Percentiles rank a stretch among this genome's conserved stretches.
phyloP scores from a whole-genome alignment of 2,113 vertebrate genomes.

The Ovis aries region DNA sequence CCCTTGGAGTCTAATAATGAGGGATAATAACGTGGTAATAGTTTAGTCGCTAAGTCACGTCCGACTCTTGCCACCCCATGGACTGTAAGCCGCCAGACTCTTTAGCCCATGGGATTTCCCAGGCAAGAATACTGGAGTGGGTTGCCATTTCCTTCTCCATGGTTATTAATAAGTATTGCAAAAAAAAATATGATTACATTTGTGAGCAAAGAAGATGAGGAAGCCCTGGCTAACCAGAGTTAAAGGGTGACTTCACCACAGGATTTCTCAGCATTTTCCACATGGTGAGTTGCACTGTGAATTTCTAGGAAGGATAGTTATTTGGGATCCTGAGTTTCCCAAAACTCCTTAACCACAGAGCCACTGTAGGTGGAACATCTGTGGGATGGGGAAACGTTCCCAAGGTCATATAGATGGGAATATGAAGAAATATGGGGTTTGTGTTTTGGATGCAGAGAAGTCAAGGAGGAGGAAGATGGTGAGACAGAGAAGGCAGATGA shows the following conservation, averaged over 20 bases:
- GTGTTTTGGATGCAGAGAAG: not conserved
- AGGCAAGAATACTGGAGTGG: not conserved
- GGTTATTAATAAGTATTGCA: not conserved
- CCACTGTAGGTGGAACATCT: not conserved
- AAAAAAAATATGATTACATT: not conserved
- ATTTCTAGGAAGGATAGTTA: not conserved
- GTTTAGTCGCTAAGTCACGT: not conserved
- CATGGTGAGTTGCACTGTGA: not conserved
- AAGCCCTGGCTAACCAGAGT: not conserved
- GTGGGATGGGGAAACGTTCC: not conserved
- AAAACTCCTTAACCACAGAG: not conserved
- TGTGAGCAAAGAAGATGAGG: not conserved
- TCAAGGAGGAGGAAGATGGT: not conserved
- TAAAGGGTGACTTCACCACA: not conserved
- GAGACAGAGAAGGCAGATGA: not conserved
- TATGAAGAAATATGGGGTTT: not conserved
- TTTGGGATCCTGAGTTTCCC: slow-evolving; percentile 1
- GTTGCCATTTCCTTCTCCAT: not conserved
- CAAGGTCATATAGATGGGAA: not conserved
- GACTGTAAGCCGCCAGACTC: not conserved
- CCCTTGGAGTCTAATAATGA: not conserved
- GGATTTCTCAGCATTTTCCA: not conserved
- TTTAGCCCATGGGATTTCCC: not conserved
- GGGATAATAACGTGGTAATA: not conserved
- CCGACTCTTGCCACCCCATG: not conserved